phyloP scores from a whole-genome alignment of 2,113 vertebrate species.

The Strigops habroptila region DNA sequence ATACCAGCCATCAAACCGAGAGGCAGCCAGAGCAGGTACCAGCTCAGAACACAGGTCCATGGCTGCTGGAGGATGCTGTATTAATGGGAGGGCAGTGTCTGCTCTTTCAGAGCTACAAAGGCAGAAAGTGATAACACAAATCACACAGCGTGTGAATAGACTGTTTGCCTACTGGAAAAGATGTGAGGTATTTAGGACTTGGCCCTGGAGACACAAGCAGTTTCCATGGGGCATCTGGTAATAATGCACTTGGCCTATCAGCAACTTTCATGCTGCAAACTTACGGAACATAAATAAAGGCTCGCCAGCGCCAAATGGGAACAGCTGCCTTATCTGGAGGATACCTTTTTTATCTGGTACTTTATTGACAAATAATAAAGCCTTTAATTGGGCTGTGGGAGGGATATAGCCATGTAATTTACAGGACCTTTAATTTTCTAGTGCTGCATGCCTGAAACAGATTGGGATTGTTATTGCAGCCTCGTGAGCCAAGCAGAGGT shows the following conservation, averaged over 20 bases:
- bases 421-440: constrained; percentile 69
- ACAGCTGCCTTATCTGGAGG: constrained; percentile 63
- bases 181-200: neutral
- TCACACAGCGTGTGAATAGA: accelerated
- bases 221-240: constrained; percentile 24
- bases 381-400: constrained; percentile 67
- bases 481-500: constrained; percentile 16
- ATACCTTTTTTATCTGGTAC: constrained; percentile 54
- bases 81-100: neutral
- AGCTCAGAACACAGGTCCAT: accelerated
- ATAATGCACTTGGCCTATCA: constrained; percentile 40
- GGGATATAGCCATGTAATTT: constrained; percentile 65
- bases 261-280: constrained; percentile 35
- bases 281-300: constrained; percentile 25
- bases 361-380: constrained; percentile 76
- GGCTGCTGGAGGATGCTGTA: neutral
- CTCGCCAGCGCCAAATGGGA: constrained; percentile 40
- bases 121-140: neutral
- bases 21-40: neutral
- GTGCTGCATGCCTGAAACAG: constrained; percentile 57
- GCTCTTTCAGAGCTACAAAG: neutral
- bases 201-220: neutral
- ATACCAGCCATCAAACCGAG: neutral
- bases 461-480: constrained; percentile 48
- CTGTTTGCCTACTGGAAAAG: neutral